Evolutionary conservation across 2,888 invertebrate genomes (phyloP).

Genomic region (Arrhopalites spinosus): DNA sequence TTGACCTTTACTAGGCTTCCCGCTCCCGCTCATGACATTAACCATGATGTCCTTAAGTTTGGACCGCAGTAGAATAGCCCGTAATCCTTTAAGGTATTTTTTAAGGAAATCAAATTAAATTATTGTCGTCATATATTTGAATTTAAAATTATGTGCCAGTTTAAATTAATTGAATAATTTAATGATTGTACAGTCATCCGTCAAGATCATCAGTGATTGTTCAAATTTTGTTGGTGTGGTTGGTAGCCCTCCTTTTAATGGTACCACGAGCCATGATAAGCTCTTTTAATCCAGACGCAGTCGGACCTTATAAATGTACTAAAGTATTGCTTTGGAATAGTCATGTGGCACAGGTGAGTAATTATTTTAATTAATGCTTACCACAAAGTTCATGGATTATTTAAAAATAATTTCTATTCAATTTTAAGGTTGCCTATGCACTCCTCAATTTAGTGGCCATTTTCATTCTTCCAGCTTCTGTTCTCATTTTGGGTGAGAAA

Average conservation of each 20-base stretch:
- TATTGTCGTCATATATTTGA: no score
- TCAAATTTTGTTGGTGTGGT: constrained; percentile 44
- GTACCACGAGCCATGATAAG: constrained; percentile 33
- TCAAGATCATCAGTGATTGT: constrained; percentile 15
- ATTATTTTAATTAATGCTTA: no score
- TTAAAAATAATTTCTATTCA: no score
- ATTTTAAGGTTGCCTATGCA: constrained; percentile 31
- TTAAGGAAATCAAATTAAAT: no score
- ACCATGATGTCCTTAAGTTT: constrained; percentile 9
- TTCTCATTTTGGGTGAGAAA: constrained; percentile 43
- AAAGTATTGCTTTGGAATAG: constrained; percentile 36
- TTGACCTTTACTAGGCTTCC: neutral
- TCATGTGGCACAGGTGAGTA: constrained; percentile 25
- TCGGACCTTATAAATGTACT: constrained; percentile 42
- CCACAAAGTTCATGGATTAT: no score
- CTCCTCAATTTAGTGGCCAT: constrained; percentile 40
- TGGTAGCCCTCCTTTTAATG: constrained; percentile 26
- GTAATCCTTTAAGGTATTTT: no score
- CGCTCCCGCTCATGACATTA: constrained; percentile 10
- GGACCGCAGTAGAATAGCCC: constrained; percentile 17
- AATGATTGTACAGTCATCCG: no score
- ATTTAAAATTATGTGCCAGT: no score
- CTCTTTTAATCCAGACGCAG: constrained; percentile 7
- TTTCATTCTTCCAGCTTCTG: constrained; percentile 43
- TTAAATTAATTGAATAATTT: no score